Base-by-base conservation (phyloP, 2,113 vertebrate species). In the Podarcis muralis region DNA sequence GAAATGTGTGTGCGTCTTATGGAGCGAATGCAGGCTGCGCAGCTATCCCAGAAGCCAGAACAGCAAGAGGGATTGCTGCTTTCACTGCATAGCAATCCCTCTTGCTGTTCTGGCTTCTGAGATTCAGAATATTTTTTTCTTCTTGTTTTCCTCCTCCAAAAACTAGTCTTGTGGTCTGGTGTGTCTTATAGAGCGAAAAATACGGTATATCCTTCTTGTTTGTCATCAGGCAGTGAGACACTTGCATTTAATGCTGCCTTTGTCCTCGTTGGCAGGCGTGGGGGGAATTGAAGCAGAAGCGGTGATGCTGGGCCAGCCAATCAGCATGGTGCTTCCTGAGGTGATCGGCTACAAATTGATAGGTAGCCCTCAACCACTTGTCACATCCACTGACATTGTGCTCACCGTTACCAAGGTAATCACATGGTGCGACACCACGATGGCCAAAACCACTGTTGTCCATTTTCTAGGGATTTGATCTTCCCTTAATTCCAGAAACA, bases 231-330 rank as follows among this genome's bases (percentile, higher is more conserved):
- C 22, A 88, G 53, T 8, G 43, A 25, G 23, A 32, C 22, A 35
- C 1, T 92, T 83, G 75, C n/a, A 62, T 65, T 76, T 5, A 68
- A 57, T 43, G 23, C 0, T 0, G 2, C 3, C 15, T 87, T 13
- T 90, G 1, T 90, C 89, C 12, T 3, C 80, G 0, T 89, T 13
- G 15, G 59, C 93, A 99, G 99, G 99, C 90, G 99, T 99, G 0
- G 99, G 99, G 53, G 99, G 99, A 8, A 99, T 99, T 65, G 99
- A 99, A 95, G 99, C 99, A 1, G 99, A 99, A 94, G 99, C 99
- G 0, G 99, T 99, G n/a, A 99, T 99, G 99, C 91, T 99, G 96
- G 99, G 99, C 32, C 99, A 99, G 93, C 98, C 99, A 0, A 99
- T 99, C 82, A 99, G 99, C 94, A 99, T 99, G 98, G 98, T 99